phyloP scores from a whole-genome alignment of 1,140 invertebrate genomes.

The Dryas iulia region DNA sequence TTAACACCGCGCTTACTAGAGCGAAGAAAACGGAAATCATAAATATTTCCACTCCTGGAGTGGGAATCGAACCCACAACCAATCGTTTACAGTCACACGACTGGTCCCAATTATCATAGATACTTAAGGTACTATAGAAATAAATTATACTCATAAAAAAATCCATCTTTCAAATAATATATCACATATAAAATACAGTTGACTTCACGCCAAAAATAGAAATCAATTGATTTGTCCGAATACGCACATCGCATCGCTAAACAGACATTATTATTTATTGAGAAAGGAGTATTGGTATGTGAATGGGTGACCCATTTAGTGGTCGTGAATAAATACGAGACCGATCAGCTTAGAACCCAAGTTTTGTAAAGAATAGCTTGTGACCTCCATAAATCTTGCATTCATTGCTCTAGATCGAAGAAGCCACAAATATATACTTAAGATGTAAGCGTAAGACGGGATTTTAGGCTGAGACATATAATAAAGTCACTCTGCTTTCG shows the following conservation, averaged over 20 bases:
- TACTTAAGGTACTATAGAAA: too few relatives aligned
- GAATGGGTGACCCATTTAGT: constrained; percentile 43
- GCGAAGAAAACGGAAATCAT: too few relatives aligned
- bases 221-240: constrained; percentile 14
- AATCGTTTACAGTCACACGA: too few relatives aligned
- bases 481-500: too few relatives aligned
- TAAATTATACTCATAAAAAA: too few relatives aligned
- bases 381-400: constrained; percentile 64
- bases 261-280: constrained; percentile 31
- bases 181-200: neutral
- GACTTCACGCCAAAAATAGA: constrained; percentile 12
- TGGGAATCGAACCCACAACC: too few relatives aligned
- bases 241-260: constrained; percentile 17
- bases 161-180: too few relatives aligned
- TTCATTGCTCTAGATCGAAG: constrained; percentile 48
- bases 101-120: too few relatives aligned
- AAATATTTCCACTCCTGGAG: too few relatives aligned
- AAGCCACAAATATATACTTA: constrained; percentile 40
- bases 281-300: constrained; percentile 23
- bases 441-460: constrained; percentile 24
- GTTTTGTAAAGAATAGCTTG: constrained; percentile 47
- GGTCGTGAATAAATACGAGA: constrained; percentile 50
- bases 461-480: neutral
- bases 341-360: constrained; percentile 38
- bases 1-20: too few relatives aligned